phyloP scores from a whole-genome alignment of 2,113 vertebrate genomes.

The Opisthocomus hoazin region DNA sequence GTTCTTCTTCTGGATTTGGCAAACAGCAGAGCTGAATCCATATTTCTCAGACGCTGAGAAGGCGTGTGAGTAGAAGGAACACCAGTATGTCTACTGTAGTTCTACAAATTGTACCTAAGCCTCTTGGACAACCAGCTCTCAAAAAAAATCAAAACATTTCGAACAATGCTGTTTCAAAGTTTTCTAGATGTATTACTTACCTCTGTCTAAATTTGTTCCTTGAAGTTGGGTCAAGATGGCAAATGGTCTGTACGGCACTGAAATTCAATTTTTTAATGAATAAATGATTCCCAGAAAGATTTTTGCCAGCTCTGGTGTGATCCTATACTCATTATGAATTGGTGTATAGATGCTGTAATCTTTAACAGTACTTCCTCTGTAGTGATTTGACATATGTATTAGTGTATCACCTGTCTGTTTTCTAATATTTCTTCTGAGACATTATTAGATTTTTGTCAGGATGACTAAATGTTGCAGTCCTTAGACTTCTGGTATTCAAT shows the following conservation, averaged over 20 bases:
- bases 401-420: not conserved
- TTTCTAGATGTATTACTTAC: not conserved
- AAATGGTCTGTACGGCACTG: not conserved
- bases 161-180: not conserved
- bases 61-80: not conserved
- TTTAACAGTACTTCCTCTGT: not conserved
- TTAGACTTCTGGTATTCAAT: not conserved
- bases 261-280: not conserved
- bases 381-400: not conserved
- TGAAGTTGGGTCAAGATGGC: not conserved
- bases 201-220: not conserved
- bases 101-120: not conserved
- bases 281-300: not conserved
- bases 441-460: not conserved
- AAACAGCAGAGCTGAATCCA: not conserved
- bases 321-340: not conserved
- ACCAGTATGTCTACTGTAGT: not conserved
- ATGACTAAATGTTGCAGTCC: not conserved
- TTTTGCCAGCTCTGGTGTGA: not conserved
- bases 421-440: not conserved
- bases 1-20: not conserved
- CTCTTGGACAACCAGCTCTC: not conserved
- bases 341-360: not conserved
- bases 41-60: not conserved
- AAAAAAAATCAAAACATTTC: not conserved